Evolutionary conservation across 1,140 invertebrate species (phyloP), one percentile per base, ranked within the genome.

Genomic region (Leguminivora glycinivorella): DNA sequence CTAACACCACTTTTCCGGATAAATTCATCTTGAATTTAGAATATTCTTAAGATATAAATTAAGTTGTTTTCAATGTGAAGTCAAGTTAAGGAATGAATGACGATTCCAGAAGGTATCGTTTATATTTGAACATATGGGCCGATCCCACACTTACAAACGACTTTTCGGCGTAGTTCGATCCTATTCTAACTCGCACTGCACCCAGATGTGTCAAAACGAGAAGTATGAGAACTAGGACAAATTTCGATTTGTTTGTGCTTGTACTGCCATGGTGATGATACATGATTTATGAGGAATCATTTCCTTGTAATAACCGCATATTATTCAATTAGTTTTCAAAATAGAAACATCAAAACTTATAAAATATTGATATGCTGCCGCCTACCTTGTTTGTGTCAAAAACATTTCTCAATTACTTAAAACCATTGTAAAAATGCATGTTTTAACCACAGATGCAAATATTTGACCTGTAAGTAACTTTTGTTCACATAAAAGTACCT

Each of bases 1-100:
- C 93, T 19, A 95, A 79, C 0, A 95, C 92, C 6, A 95, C 93
- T 92, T 95, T 95, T 14, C 90, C 92, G 47, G 38, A 34, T 19
- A 71, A 71, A 67, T 67, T 71, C 70, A 71, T 72, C 19, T 17
- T 52, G 9, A 43, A 43, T 17, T n/a, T n/a, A n/a, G 40, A 43
- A n/a, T n/a, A 43, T 52, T 10, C n/a, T n/a, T n/a, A n/a, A n/a
- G 47, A 52, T 9, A 19, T 10, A 5, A 4, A 52, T 17, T n/a
- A n/a, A 19, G 47, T 7, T 52, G 47, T 19, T 52, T 52, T 0
- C 2, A 22, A 19, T 17, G 5, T 9, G n/a, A 17, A 22, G 47
- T 7, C 47, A 2, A 9, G 6, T 6, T 0, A 9, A 6, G 10
- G 47, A 52, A 22, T 52, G 17, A 52, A 43, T 43, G 4, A 43